phyloP scores from a whole-genome alignment of 2,113 vertebrate species.

The Hemicordylus capensis region DNA sequence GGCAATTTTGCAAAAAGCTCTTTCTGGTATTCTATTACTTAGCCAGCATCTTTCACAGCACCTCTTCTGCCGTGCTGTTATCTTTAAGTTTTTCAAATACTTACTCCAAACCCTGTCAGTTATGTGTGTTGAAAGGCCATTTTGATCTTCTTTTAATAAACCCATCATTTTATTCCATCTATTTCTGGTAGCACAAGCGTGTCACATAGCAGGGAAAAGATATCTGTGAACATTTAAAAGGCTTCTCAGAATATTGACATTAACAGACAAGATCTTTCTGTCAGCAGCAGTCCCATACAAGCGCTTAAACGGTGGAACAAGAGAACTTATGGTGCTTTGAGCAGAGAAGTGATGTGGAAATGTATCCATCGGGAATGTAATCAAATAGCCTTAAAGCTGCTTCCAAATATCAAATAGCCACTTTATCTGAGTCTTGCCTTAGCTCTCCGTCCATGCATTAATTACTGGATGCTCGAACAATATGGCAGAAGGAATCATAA shows the following conservation, averaged over 20 bases:
- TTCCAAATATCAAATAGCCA: slow-evolving; percentile 18
- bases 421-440: neutral
- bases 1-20: neutral
- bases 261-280: neutral
- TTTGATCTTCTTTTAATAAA: slow-evolving; percentile 9
- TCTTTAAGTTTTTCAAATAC: neutral
- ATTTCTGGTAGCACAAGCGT: neutral
- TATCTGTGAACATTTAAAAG: neutral
- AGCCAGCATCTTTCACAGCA: neutral
- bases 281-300: neutral
- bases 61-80: neutral
- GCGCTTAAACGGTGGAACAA: neutral
- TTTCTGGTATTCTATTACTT: neutral
- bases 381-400: neutral
- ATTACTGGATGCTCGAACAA: neutral
- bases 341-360: slow-evolving; percentile 18
- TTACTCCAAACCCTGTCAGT: neutral
- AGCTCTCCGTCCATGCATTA: neutral
- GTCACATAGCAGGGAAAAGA: neutral
- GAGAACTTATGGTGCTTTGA: neutral
- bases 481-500: slow-evolving; percentile 4
- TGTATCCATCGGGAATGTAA: neutral
- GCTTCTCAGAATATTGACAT: neutral
- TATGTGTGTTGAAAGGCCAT: neutral
- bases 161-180: neutral